Base-by-base conservation (phyloP, 2,888 invertebrate genomes). In the Hanleya hanleyi region DNA sequence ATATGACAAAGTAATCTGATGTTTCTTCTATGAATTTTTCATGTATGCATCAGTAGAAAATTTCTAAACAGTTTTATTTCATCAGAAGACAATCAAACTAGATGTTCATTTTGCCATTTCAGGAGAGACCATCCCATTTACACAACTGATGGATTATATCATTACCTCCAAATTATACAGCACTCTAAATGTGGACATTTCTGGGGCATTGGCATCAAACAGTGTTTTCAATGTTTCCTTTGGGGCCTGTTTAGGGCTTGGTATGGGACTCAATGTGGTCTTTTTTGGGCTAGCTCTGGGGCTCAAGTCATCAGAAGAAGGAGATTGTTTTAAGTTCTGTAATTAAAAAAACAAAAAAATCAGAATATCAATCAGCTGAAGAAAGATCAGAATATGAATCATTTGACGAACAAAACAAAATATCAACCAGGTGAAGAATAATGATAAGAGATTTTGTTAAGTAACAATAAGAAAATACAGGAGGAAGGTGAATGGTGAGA, bases 91-190 rank as follows among this genome's bases (percentile, higher is more conserved):
- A n/a, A n/a, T n/a, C n/a, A n/a, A n/a, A n/a, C n/a, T n/a, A n/a
- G n/a, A n/a, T n/a, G n/a, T n/a, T n/a, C n/a, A n/a, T n/a, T n/a
- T n/a, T n/a, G n/a, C n/a, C n/a, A n/a, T n/a, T n/a, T n/a, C n/a
- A n/a, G n/a, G n/a, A n/a, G n/a, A n/a, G n/a, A n/a, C n/a, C n/a
- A n/a, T n/a, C n/a, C n/a, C n/a, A n/a, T n/a, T n/a, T n/a, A n/a
- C n/a, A n/a, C n/a, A n/a, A n/a, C n/a, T n/a, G n/a, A n/a, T n/a
- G n/a, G n/a, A n/a, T n/a, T n/a, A n/a, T n/a, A n/a, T n/a, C n/a
- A n/a, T 70, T 73, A 91, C 91, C 88, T 92, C 91, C 36, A 92
- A 82, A 80, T 91, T 91, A 77, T 92, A 92, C 32, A 91, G 85
- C n/a, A 91, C 87, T 74, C 91, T 87, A 78, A 91, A 91, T 37